Evolutionary conservation across 2,888 invertebrate species (phyloP).

Genomic region (Watsonalla binaria): DNA sequence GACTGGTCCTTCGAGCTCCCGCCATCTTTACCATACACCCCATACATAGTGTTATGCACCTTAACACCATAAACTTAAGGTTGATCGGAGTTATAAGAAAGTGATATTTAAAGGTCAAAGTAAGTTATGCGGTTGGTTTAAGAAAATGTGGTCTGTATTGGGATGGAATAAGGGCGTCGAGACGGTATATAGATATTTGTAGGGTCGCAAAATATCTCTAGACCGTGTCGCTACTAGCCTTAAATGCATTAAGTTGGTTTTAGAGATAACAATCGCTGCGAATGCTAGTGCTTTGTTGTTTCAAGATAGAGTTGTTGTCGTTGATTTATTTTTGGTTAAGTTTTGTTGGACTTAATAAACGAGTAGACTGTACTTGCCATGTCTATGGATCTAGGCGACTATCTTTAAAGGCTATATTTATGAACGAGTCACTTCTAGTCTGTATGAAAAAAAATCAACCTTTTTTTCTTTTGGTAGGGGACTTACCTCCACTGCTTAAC

Average conservation of each 20-base stretch:
- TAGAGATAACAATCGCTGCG: constrained; percentile 76
- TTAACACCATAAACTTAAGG: constrained; percentile 30
- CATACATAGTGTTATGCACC: constrained; percentile 32
- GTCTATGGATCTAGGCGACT: no score
- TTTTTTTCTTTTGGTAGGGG: no score
- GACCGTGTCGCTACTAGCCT: constrained; percentile 76
- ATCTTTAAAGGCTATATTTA: no score
- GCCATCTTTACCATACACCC: constrained; percentile 20
- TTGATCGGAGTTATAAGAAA: constrained; percentile 19
- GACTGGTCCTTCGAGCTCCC: constrained; percentile 64
- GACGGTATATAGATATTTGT: constrained; percentile 32
- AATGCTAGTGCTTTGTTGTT: constrained; percentile 69
- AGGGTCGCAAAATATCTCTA: constrained; percentile 65
- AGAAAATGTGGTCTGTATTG: constrained; percentile 42
- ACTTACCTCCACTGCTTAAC: no score
- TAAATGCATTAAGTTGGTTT: constrained; percentile 77
- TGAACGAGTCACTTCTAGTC: no score
- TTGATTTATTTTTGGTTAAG: constrained; percentile 74
- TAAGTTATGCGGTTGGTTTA: constrained; percentile 17
- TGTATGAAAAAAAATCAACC: no score
- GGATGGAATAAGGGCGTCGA: constrained; percentile 13
- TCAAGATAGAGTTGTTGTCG: constrained; percentile 74
- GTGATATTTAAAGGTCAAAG: constrained; percentile 7
- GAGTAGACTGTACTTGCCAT: no score
- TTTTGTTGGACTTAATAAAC: constrained; percentile 51